These are phyloP conservation scores for Erpetoichthys calabaricus DNA, from an alignment of 2,797 vertebrate species.

Conservation along the genomic window DNA sequence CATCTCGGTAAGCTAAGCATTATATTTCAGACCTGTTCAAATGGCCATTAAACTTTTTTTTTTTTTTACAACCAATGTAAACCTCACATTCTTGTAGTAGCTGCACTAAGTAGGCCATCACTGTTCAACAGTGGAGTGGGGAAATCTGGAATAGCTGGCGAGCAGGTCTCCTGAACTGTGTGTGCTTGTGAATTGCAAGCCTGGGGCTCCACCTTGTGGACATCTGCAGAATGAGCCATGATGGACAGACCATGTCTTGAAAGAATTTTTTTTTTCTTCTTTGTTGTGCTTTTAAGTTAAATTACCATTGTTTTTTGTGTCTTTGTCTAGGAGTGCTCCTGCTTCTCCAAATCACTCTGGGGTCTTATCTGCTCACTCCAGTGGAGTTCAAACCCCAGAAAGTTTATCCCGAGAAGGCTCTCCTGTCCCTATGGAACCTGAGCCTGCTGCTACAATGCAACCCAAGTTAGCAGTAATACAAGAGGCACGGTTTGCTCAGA, in stretches of 20 bases:
- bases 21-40: too few relatives aligned
- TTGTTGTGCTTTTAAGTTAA: not conserved
- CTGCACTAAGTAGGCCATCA: too few relatives aligned
- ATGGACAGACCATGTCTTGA: not conserved
- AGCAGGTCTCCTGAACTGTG: too few relatives aligned
- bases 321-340: conserved; percentile 77
- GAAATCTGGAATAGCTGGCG: not conserved
- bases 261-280: not conserved
- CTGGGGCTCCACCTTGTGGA: too few relatives aligned
- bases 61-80: too few relatives aligned
- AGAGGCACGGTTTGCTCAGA: conserved; percentile 88
- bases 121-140: not conserved
- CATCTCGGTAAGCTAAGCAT: too few relatives aligned
- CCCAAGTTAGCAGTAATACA: conserved; percentile 89
- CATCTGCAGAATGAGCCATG: too few relatives aligned
- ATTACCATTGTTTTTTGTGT: not conserved
- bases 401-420: conserved; percentile 91
- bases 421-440: conserved; percentile 75
- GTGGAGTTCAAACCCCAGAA: conserved; percentile 91
- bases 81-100: too few relatives aligned
- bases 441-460: conserved; percentile 48
- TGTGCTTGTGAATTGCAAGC: too few relatives aligned
- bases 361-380: conserved; percentile 83
- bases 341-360: conserved; percentile 92
- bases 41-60: too few relatives aligned